These are phyloP conservation scores for Neomorphus geoffroyi DNA, from an alignment of 2,797 vertebrate species.

Conservation along the genomic window DNA sequence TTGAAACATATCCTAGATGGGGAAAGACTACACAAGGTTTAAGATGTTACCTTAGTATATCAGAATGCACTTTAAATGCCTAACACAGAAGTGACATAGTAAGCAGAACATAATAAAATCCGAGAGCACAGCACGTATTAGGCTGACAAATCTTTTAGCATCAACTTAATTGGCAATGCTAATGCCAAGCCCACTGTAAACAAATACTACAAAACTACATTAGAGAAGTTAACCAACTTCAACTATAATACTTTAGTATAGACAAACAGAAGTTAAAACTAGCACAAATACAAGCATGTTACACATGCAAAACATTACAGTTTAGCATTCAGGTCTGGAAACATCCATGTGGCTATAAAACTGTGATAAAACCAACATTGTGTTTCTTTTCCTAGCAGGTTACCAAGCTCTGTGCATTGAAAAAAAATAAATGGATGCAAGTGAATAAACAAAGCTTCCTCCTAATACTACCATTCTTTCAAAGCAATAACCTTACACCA, in stretches of 20 bases:
- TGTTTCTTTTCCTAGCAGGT: neutral
- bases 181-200: neutral
- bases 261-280: neutral
- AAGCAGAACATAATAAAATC: neutral
- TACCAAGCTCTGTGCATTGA: neutral
- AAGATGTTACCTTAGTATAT: neutral
- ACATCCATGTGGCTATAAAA: neutral
- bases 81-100: neutral
- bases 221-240: neutral
- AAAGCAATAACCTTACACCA: neutral
- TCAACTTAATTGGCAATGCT: neutral
- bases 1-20: neutral
- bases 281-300: neutral
- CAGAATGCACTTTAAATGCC: neutral
- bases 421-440: neutral
- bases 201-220: neutral
- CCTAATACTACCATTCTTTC: neutral
- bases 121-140: neutral
- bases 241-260: neutral
- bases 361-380: neutral
- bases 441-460: neutral
- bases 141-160: neutral
- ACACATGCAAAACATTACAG: neutral
- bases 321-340: neutral
- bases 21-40: neutral